Evolutionary conservation across 2,113 vertebrate genomes (phyloP).

Genomic region (Austrofundulus limnaeus): DNA sequence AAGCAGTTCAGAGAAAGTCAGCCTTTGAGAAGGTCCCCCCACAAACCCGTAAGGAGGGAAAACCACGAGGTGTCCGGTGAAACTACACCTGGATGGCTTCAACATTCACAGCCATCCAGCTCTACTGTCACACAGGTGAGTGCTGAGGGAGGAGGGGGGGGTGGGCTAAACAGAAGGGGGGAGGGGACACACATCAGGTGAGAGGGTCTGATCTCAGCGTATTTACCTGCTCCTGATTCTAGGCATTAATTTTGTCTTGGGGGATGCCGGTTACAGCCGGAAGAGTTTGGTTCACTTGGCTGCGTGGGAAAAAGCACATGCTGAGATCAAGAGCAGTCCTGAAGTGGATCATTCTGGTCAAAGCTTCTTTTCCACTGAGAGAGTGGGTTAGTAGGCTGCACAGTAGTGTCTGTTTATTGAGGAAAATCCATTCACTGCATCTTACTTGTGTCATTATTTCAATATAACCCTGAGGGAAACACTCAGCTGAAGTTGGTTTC

Average conservation of each 20-base stretch:
- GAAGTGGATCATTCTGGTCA: constrained; percentile 29
- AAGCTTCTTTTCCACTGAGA: constrained; percentile 12
- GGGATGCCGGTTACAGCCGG: constrained; percentile 70
- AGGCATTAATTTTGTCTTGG: constrained; percentile 84
- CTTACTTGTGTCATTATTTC: no score
- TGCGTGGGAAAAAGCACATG: constrained; percentile 76
- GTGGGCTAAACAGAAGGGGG: no score
- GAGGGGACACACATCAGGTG: constrained; percentile 41
- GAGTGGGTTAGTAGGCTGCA: not conserved
- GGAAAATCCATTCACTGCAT: no score
- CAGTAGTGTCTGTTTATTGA: not conserved
- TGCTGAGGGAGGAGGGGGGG: constrained; percentile 2
- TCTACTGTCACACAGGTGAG: constrained; percentile 52
- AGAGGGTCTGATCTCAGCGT: constrained; percentile 46
- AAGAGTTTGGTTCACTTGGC: constrained; percentile 79
- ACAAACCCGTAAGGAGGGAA: constrained; percentile 33
- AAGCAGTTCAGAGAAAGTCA: constrained; percentile 9
- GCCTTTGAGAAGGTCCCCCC: constrained; percentile 8
- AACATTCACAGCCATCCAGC: constrained; percentile 37
- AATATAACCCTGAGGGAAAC: no score
- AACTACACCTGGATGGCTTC: constrained; percentile 20
- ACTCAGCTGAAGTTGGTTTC: no score
- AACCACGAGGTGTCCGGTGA: constrained; percentile 32
- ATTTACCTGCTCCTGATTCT: constrained; percentile 80
- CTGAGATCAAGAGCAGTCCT: constrained; percentile 58